Evolutionary conservation across 2,888 invertebrate genomes (phyloP), one percentile per base, ranked within the genome.

Genomic region (Diplolepis rosae): DNA sequence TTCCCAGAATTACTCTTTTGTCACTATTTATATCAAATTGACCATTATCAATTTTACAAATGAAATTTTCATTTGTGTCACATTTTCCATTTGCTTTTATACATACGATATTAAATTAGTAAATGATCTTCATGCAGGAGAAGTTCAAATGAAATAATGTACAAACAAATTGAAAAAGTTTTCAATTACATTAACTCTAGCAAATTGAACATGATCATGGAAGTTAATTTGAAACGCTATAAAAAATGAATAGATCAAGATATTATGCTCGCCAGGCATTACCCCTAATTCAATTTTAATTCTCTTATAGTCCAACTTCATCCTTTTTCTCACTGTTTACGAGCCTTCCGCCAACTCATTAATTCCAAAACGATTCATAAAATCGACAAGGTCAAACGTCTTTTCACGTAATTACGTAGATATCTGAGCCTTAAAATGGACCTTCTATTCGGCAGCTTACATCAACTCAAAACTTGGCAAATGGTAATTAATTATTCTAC

Each of bases 401-500:
- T 2, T 45, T 45, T 22, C 9, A 22, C 7, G 18, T 22, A 45
- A 45, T 45, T 22, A 45, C 9, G 3, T 18, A 45, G 45, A 18
- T 9, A 22, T 18, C 11, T 45, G 15, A 45, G 7, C 18, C 18
- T 18, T 9, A 18, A n/a, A 18, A 45, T 4, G 18, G 3, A 18
- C 45, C 18, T 9, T 2, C 27, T n/a, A 24, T n/a, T 61, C 24
- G 24, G 24, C 35, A 61, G 35, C 13, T 7, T 6, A 32, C 13
- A 4, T 13, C 24, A 24, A 39, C 39, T 56, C 13, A 56, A 22
- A 56, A 56, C 22, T 56, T 24, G n/a, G 35, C 61, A 13, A 39
- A 24, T 32, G 39, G 35, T 61, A 61, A 61, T 61, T 61, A 61
- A 61, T 61, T 27, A 69, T 42, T 13, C 50, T 42, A n/a, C n/a